These are phyloP conservation scores for Morone saxatilis DNA, from an alignment of 2,113 vertebrate species.

Conservation along the genomic window DNA sequence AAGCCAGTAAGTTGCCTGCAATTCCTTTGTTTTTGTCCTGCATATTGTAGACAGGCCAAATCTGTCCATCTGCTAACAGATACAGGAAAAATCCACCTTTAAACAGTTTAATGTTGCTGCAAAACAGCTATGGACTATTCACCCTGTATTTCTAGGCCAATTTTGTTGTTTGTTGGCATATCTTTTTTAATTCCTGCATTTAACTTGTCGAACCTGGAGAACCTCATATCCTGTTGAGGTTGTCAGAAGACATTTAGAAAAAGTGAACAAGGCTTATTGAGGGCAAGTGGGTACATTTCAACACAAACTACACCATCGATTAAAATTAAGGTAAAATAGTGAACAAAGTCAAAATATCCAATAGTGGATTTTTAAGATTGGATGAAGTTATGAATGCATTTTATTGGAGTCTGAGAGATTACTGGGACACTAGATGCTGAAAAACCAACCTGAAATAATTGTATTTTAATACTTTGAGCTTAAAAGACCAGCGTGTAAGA, in stretches of 20 bases:
- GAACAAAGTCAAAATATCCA: neutral
- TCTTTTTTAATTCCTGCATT: neutral
- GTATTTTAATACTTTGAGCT: neutral
- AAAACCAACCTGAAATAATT: neutral
- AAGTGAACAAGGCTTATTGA: neutral
- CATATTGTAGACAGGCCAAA: slow-evolving; percentile 4
- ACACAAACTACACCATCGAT: neutral
- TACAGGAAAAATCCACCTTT: slow-evolving; percentile 3
- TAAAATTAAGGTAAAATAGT: neutral
- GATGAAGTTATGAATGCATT: neutral
- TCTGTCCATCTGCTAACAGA: slow-evolving; percentile 9
- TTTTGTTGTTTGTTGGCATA: neutral
- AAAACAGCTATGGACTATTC: neutral
- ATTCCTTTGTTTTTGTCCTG: slow-evolving; percentile 31
- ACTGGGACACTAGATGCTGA: neutral
- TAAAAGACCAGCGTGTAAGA: too few species aligned
- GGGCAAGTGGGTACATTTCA: neutral
- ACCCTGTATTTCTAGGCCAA: neutral
- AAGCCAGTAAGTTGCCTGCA: slow-evolving; percentile 9
- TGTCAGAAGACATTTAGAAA: neutral
- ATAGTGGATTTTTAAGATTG: neutral
- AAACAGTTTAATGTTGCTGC: slow-evolving; percentile 21
- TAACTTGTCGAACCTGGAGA: neutral
- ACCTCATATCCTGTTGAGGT: slow-evolving; percentile 7
- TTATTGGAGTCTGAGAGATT: neutral